Evolutionary conservation across 2,888 invertebrate species (phyloP).

Genomic region (Caenorhabditis wallacei): DNA sequence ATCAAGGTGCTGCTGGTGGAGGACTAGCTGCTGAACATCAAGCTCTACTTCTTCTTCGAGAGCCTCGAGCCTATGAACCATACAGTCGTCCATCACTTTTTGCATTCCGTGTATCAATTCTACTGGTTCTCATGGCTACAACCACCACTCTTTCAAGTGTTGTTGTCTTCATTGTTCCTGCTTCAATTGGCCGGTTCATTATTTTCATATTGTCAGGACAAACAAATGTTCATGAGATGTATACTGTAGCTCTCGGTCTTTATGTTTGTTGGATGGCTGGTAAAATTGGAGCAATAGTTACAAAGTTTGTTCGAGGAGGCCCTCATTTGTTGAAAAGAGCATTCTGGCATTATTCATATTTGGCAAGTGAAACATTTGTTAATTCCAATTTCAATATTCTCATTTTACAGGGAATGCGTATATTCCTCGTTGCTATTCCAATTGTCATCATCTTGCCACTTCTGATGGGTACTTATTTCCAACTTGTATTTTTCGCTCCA

Average conservation of each 20-base stretch:
- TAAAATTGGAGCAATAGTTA: conserved; percentile 84
- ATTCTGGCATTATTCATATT: conserved; percentile 33
- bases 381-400: neutral
- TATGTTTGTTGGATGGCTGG: conserved; percentile 96
- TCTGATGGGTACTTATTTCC: conserved; percentile 93
- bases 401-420: conserved; percentile 60
- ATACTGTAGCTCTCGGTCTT: conserved; percentile 91
- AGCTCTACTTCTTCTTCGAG: conserved; percentile 90
- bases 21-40: conserved; percentile 76
- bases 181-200: conserved; percentile 87
- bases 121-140: conserved; percentile 90
- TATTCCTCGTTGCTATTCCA: conserved; percentile 87
- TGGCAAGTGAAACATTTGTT: conserved; percentile 20
- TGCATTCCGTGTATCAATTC: conserved; percentile 85
- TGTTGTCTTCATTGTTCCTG: conserved; percentile 92
- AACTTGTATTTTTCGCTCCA: conserved; percentile 92
- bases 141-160: conserved; percentile 92
- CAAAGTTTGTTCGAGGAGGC: conserved; percentile 46
- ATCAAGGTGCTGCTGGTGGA: conserved; percentile 52
- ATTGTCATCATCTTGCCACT: conserved; percentile 94
- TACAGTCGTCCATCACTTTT: conserved; percentile 93
- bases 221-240: conserved; percentile 89
- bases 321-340: conserved; percentile 53
- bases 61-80: conserved; percentile 89
- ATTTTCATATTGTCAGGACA: conserved; percentile 83